Conservation (phyloP, 2,113 vertebrate species). For the Opisthocomus hoazin region DNA sequence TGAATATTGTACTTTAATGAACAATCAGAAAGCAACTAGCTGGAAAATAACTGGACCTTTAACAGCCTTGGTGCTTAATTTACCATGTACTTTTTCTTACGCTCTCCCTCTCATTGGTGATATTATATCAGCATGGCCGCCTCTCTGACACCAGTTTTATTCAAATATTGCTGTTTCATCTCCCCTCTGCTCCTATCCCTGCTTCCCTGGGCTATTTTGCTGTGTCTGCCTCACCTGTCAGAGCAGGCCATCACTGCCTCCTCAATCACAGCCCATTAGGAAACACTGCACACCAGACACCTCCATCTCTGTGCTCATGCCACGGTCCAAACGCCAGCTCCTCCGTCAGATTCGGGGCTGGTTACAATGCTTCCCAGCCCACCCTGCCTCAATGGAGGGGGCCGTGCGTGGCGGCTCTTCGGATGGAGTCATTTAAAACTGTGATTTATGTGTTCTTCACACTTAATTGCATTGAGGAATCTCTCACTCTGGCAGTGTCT, state of each 20-base stretch:
- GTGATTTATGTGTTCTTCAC: conserved; percentile 39
- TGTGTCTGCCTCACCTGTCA: background rate
- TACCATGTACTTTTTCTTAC: conserved; percentile 59
- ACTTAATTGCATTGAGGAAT: conserved; percentile 49
- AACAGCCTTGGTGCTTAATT: conserved; percentile 65
- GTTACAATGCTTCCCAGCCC: accelerated
- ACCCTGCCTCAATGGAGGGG: background rate
- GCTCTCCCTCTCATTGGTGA: conserved; percentile 43
- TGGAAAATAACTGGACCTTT: conserved; percentile 68
- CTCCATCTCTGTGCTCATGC: background rate
- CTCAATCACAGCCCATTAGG: background rate
- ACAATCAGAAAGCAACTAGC: conserved; percentile 68
- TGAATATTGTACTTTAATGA: conserved; percentile 52
- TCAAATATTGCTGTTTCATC: conserved; percentile 54
- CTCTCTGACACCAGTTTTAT: conserved; percentile 37
- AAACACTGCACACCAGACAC: background rate
- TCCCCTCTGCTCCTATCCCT: background rate
- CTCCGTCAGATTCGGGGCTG: accelerated
- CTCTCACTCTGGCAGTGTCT: conserved; percentile 10
- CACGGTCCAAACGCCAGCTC: background rate
- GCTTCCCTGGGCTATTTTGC: conserved; percentile 1
- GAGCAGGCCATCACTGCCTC: background rate
- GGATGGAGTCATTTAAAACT: background rate
- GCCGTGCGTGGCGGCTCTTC: accelerated
- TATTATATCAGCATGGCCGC: conserved; percentile 56